Evolutionary conservation across 2,113 vertebrate species (phyloP), one percentile per base, ranked within the genome.

Genomic region (Loxodonta africana): DNA sequence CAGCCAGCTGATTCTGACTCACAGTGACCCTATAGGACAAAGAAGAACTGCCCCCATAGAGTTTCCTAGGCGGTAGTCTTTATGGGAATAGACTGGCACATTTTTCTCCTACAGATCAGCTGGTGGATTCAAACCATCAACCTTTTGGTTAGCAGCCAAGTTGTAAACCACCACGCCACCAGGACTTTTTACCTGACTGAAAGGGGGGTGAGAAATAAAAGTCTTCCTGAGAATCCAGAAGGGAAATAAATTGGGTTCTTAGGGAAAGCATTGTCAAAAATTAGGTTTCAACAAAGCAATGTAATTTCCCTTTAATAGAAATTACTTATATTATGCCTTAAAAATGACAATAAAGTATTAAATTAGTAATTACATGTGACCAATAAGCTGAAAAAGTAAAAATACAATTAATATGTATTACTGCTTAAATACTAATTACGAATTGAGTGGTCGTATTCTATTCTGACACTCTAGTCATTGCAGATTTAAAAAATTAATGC

Each of bases 251-350:
- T 30, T 81, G n/a, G 14, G 51, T 71, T 81, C 21, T 78, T 53
- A 85, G 30, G 80, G 4, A 71, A 48, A 53, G 2, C 46, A 65
- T 69, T 82, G 65, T 83, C 37, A 74, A 90, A 94, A 76, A 51
- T 71, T 44, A 62, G 48, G 23, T 96, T 92, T 95, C 44, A 78
- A 10, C 57, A 63, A 92, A 95, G 44, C 8, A 44, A 44, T 37
- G 21, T 10, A 53, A 46, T 71, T 78, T 90, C 5, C 41, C 53
- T 88, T 94, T 6, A 78, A 91, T 44, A 60, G 15, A 60, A 57
- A 60, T 4, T 8, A 62, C 5, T 7, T 78, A n/a, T 0, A 14
- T 77, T 83, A 67, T 67, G 9, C 21, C 74, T 81, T 74, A 83
- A 51, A 83, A 74, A 20, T 51, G 53, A 53, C 25, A 51, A 48